Evolutionary conservation across 92 coral and sea anemone genomes (phyloP).

Genomic region (Meandrina meandrites): DNA sequence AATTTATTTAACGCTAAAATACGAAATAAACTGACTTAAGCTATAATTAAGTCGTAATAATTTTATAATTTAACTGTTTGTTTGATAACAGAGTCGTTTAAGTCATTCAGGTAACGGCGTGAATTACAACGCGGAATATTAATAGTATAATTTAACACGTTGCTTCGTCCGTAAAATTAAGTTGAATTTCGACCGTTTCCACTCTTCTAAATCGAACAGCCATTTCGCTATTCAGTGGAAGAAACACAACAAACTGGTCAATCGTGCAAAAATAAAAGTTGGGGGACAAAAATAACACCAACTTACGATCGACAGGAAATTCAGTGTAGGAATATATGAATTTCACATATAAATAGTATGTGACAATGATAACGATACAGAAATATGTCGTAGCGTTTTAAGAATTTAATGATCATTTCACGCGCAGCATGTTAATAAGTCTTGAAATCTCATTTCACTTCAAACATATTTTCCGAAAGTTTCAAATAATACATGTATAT

Average conservation of each 20-base stretch:
- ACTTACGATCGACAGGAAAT: constrained; percentile 9
- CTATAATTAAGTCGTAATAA: neutral
- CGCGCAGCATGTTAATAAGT: constrained; percentile 48
- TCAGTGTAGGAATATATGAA: neutral
- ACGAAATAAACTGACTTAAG: constrained; percentile 10
- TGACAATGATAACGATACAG: constrained; percentile 14
- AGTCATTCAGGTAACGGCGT: neutral
- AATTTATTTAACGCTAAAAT: neutral
- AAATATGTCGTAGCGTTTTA: constrained; percentile 17
- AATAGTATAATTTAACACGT: neutral
- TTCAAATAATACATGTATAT: constrained; percentile 44
- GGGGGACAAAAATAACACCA: constrained; percentile 45
- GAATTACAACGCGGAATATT: neutral
- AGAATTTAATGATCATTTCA: constrained; percentile 30
- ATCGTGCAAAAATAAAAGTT: constrained; percentile 44
- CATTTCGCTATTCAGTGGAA: neutral
- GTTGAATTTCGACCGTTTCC: neutral
- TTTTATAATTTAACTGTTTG: constrained; percentile 9
- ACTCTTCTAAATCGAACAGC: neutral
- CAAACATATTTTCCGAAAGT: constrained; percentile 43
- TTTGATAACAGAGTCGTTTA: neutral
- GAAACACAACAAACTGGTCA: neutral
- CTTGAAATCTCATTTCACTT: constrained; percentile 50
- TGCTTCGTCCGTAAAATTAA: neutral
- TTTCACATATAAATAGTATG: constrained; percentile 20